A percentile compares a stretch with the other conserved stretches of the same genome.
phyloP scores from a whole-genome alignment of 2,888 invertebrate species.

The Eupeodes luniger region DNA sequence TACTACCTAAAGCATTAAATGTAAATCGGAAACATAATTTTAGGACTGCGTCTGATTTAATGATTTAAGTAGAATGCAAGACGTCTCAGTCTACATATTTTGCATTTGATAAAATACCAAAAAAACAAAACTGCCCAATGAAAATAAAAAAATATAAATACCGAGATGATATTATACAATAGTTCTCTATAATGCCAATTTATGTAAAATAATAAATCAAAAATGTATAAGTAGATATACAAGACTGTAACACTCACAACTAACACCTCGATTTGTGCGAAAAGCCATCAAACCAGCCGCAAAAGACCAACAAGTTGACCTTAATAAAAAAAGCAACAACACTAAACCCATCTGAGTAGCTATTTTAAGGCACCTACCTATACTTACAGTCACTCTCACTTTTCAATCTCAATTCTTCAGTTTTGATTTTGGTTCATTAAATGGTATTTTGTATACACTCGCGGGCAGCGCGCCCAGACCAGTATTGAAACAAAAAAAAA shows the following conservation, averaged over 20 bases:
- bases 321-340: constrained; percentile 44
- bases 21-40: too few relatives aligned
- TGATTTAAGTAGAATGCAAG: too few relatives aligned
- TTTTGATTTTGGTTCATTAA: constrained; percentile 24
- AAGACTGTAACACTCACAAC: neutral
- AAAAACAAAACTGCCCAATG: too few relatives aligned
- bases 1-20: too few relatives aligned
- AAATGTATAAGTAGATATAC: neutral
- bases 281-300: constrained; percentile 14
- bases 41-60: too few relatives aligned
- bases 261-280: constrained; percentile 17
- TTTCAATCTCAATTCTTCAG: constrained; percentile 37
- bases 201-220: neutral
- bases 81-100: too few relatives aligned
- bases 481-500: constrained; percentile 14
- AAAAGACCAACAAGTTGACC: constrained; percentile 59
- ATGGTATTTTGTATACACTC: constrained; percentile 30
- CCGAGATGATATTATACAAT: too few relatives aligned
- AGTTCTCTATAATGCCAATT: too few relatives aligned
- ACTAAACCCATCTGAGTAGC: neutral
- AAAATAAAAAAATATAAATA: too few relatives aligned
- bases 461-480: neutral
- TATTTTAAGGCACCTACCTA: too few relatives aligned
- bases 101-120: too few relatives aligned
- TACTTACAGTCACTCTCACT: constrained; percentile 62